These are phyloP conservation scores for Cylas formicarius DNA, from an alignment of 1,140 invertebrate genomes.

Conservation along the genomic window DNA sequence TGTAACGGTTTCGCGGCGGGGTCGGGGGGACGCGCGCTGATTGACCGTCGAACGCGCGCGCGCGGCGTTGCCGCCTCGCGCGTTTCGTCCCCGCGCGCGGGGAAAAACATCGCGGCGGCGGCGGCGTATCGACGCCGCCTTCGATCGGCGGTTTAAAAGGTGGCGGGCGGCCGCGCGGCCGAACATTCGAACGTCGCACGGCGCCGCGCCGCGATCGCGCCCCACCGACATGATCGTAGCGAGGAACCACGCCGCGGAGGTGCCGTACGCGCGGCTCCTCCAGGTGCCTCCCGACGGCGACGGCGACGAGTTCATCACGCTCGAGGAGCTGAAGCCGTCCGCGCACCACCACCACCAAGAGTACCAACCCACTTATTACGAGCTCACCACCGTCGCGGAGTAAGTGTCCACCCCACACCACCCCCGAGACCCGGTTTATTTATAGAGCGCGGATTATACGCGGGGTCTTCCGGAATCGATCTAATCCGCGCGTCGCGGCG, in stretches of 20 bases:
- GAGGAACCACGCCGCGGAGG: constrained; percentile 23
- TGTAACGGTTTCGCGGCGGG: too few species aligned
- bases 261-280: constrained; percentile 35
- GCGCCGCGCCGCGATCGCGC: background rate
- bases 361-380: constrained; percentile 36
- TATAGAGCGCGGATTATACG: background rate
- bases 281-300: constrained; percentile 32
- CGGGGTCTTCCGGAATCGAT: background rate
- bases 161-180: background rate
- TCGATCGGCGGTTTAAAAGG: too few species aligned
- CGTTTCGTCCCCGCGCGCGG: too few species aligned
- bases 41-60: too few species aligned
- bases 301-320: constrained; percentile 33
- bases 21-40: too few species aligned
- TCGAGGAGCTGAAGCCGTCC: constrained; percentile 36
- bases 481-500: background rate
- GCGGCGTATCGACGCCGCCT: too few species aligned
- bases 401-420: constrained; percentile 25
- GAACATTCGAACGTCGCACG: constrained; percentile 4
- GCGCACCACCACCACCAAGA: constrained; percentile 25
- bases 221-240: background rate
- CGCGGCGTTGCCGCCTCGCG: too few species aligned
- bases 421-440: background rate
- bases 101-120: too few species aligned
- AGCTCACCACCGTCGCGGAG: constrained; percentile 34